Base-by-base conservation (phyloP, 2,113 vertebrate genomes). In the Dascyllus trimaculatus region DNA sequence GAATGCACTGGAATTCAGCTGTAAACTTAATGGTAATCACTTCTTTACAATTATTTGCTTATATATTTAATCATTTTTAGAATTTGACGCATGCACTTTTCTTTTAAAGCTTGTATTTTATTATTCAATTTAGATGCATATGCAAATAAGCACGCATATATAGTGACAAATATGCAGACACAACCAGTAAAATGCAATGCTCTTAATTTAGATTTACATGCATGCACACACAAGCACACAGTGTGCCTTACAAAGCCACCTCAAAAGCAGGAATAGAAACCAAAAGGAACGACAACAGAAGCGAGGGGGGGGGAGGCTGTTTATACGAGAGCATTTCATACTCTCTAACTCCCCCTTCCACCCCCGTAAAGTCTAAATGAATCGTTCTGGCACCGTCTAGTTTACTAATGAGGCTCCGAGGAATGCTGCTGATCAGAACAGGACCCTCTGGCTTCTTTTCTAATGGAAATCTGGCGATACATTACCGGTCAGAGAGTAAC, bases 371-470 rank as follows among this genome's bases (percentile, higher is more conserved):
- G 80, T 71, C 57, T 79, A 84, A 88, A 85, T 87, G 82, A 84
- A 89, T 89, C 68, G 40, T 62, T 84, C 77, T 90, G 88, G 77
- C 88, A 88, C 71, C 65, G 25, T 86, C 81, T 91, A 78, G 82
- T 85, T 92, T 90, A 89, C 89, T 91, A 92, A 92, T 92, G 84
- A 92, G 85, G 87, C 75, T 83, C 77, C 57, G 75, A 81, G 86
- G 86, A 91, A 91, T 81, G 83, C 77, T 71, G 81, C 49, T 53
- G 86, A 91, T 90, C 85, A 83, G 73, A 88, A 81, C 85, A 64
- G 84, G 74, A 85, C 63, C 71, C 83, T 48, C 62, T 75, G 60
- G 85, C 75, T 71, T 52, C 81, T 73, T 85, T 90, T 93, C 78
- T 92, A 78, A 92, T 90, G 87, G 79, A 93, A 87, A 92, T 91